Conservation (phyloP, 2,888 invertebrate genomes). For the Acrobasis suavella region DNA sequence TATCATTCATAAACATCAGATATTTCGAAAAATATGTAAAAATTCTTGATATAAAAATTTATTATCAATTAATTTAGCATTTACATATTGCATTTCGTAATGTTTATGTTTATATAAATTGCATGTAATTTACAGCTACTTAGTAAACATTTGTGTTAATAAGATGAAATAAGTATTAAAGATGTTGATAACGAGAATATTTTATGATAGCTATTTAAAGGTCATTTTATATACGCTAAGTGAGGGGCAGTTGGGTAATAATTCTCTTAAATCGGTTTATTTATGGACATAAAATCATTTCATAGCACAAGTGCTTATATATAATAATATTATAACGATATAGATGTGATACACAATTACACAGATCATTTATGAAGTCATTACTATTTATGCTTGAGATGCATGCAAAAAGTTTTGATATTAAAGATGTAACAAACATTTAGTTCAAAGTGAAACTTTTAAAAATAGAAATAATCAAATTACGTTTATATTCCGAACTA, state of each 20-base stretch:
- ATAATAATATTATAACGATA: background rate
- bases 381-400: background rate
- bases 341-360: background rate
- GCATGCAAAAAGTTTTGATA: no score
- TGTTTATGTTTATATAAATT: no score
- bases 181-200: background rate
- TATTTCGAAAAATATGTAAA: no score
- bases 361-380: background rate
- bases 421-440: no score
- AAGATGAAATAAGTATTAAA: background rate
- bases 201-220: slow-evolving; percentile 4
- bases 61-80: no score
- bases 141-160: background rate
- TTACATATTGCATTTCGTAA: no score
- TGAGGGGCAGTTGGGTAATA: background rate
- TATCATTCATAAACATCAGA: no score
- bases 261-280: background rate
- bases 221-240: background rate
- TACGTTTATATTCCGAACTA: no score
- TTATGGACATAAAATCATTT: slow-evolving; percentile 5
- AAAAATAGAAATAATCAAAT: no score
- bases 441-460: no score
- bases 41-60: no score
- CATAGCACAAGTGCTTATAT: background rate
- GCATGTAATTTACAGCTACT: background rate